Evolutionary conservation across 2,797 vertebrate genomes (phyloP), one percentile per base, ranked within the genome.

Genomic region (Delichon dasypus): DNA sequence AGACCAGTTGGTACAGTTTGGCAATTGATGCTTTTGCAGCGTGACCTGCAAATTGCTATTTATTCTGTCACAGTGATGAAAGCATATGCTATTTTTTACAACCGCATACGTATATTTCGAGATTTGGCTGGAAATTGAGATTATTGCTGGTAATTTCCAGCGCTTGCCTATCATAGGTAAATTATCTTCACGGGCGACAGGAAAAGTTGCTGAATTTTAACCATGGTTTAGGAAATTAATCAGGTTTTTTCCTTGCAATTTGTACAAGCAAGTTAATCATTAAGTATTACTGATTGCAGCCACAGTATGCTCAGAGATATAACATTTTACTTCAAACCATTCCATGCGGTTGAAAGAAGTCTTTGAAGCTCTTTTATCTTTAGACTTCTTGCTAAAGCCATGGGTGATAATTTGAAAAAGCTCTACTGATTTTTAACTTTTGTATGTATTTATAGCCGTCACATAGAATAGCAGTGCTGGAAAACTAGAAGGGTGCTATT

Each of bases 291-390:
- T 74, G 68, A 74, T 80, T 61, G 21, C 42, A 83, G 58, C 0
- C 5, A 75, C 71, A 44, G 26, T 71, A 36, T 80, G 40, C 38
- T 90, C n/a, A 57, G 44, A 83, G 51, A 61, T 38, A 13, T 0
- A 87, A 27, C 32, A 25, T 80, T 67, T 87, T 64, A 55, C 72
- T 79, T 94, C 44, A 90, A 73, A 84, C 30, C 29, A 17, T 72
- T 79, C 16, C 11, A 17, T 57, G 34, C 36, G 58, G 34, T 64
- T 78, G 64, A 85, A 81, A 53, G 45, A 85, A 36, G 26, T 16
- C 32, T 76, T 85, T 77, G 79, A 92, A 92, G 47, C 38, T 85
- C 67, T 91, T 91, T 92, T 70, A 57, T 67, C 65, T 86, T 84
- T 26, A 88, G 57, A 72, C 38, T 75, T 72, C 16, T 64, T 91